Percentiles rank a stretch among this genome's conserved stretches.
These are phyloP conservation scores for Tolypeutes matacus DNA, from an alignment of 2,797 vertebrate species.

Conservation along the genomic window DNA sequence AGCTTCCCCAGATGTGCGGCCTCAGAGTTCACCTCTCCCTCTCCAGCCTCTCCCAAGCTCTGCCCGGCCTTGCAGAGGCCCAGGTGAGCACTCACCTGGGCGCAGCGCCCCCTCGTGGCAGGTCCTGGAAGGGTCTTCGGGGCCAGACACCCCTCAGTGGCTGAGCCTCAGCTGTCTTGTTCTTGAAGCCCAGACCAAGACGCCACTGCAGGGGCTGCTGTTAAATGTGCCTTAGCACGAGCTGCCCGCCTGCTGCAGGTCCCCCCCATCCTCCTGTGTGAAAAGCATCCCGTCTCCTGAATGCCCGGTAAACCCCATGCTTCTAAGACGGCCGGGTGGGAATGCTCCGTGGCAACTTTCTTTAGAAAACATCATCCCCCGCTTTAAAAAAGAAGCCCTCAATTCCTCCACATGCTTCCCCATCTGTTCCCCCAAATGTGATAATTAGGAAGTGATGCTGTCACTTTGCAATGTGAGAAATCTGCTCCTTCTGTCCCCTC, in stretches of 20 bases:
- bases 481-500: constrained; percentile 28
- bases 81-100: neutral
- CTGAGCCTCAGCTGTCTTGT: neutral
- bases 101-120: neutral
- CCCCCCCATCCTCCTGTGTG: constrained; percentile 35
- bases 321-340: constrained; percentile 84
- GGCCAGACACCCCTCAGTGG: neutral
- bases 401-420: constrained; percentile 89
- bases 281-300: constrained; percentile 3
- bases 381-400: constrained; percentile 80
- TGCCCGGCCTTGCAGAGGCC: neutral
- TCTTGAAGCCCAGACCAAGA: neutral
- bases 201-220: neutral
- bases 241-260: neutral
- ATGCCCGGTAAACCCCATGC: constrained; percentile 57
- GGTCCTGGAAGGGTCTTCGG: neutral
- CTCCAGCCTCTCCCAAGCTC: neutral
- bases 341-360: constrained; percentile 86
- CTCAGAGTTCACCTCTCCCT: neutral
- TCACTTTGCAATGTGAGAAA: constrained; percentile 80
- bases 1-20: neutral
- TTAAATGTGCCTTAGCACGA: too few species aligned
- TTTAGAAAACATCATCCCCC: constrained; percentile 82
- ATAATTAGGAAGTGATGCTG: constrained; percentile 89
- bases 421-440: constrained; percentile 91